phyloP scores from a whole-genome alignment of 2,888 invertebrate species.

The Lithodes maja region DNA sequence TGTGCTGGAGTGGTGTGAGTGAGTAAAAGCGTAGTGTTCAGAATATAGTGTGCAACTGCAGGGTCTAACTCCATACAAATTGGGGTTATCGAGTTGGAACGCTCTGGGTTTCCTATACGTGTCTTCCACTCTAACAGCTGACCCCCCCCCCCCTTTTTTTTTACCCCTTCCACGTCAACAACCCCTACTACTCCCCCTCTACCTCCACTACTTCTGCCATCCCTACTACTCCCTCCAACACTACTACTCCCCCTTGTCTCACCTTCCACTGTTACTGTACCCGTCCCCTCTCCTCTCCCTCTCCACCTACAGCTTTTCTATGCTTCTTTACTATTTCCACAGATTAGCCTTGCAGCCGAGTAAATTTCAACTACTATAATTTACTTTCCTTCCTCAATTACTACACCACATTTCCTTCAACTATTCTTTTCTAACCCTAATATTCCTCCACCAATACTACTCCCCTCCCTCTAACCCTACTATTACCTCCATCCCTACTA shows the following conservation, averaged over 20 bases:
- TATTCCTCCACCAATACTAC: background rate
- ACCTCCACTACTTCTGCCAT: background rate
- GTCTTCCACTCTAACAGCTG: slow-evolving; percentile 25
- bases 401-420: background rate
- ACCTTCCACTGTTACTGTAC: background rate
- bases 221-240: background rate
- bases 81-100: slow-evolving; percentile 41
- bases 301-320: background rate
- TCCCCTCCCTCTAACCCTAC: background rate
- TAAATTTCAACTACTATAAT: background rate
- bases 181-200: background rate
- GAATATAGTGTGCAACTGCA: slow-evolving; percentile 17
- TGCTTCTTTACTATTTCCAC: background rate
- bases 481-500: background rate
- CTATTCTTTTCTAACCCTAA: background rate
- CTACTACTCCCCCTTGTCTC: background rate
- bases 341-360: background rate
- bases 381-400: background rate
- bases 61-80: slow-evolving; percentile 30
- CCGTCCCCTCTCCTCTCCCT: background rate
- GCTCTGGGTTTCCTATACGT: slow-evolving; percentile 38
- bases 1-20: background rate
- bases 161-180: background rate
- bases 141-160: slow-evolving; percentile 7
- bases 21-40: background rate